A percentile compares a stretch with the other conserved stretches of the same genome.
Evolutionary conservation across 1,140 invertebrate species (phyloP).

Genomic region (Epicauta chinensis): DNA sequence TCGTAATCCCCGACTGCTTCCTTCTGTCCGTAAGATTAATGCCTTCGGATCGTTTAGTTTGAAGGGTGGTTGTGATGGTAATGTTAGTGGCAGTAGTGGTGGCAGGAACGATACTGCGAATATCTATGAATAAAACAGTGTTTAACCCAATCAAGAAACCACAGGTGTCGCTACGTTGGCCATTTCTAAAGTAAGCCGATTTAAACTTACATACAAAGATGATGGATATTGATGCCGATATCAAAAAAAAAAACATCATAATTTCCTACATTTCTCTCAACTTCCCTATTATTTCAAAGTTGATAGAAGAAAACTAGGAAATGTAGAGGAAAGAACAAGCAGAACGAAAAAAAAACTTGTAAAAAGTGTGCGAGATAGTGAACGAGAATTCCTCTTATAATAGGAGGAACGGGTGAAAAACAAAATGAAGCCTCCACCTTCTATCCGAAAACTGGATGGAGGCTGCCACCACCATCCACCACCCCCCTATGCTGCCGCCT

Average conservation of each 20-base stretch:
- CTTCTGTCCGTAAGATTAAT: slow-evolving; percentile 9
- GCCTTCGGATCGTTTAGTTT: slow-evolving; percentile 8
- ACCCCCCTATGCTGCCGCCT: too few relatives aligned
- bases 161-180: slow-evolving; percentile 5
- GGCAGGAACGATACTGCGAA: not conserved
- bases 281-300: too few relatives aligned
- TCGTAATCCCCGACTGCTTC: slow-evolving; percentile 7
- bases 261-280: too few relatives aligned
- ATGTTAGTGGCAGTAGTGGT: not conserved
- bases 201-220: too few relatives aligned
- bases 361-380: slow-evolving; percentile 13
- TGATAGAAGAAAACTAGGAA: too few relatives aligned
- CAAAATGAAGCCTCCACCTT: slow-evolving; percentile 29
- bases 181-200: not conserved
- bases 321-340: too few relatives aligned
- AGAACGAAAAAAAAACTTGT: too few relatives aligned
- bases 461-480: slow-evolving; percentile 8
- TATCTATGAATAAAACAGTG: slow-evolving; percentile 9
- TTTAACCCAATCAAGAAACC: not conserved
- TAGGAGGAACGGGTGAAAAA: slow-evolving; percentile 36
- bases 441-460: slow-evolving; percentile 7
- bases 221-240: too few relatives aligned
- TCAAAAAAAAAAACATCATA: too few relatives aligned
- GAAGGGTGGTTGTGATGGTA: too few relatives aligned
- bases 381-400: slow-evolving; percentile 25